Percentiles rank a stretch among this genome's conserved stretches.
Evolutionary conservation across 1,140 invertebrate species (phyloP).

Genomic region (Triops longicaudatus): DNA sequence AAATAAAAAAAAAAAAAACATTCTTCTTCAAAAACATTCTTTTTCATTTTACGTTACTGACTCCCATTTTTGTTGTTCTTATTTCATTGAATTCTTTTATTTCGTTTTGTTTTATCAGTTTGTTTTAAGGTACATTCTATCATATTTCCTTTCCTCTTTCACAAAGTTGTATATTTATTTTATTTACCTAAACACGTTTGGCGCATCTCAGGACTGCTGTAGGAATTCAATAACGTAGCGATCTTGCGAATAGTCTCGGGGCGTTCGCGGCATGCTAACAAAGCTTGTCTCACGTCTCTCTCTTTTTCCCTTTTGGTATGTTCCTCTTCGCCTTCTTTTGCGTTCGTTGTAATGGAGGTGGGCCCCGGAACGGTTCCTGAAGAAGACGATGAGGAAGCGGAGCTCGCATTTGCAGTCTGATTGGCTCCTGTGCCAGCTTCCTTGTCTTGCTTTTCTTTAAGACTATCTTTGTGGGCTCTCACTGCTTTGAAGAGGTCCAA

Average conservation of each 20-base stretch:
- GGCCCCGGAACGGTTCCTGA: not conserved
- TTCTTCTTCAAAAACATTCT: too few relatives aligned
- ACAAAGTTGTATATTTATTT: not conserved
- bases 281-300: not conserved
- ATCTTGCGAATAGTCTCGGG: constrained; percentile 72
- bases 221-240: constrained; percentile 79
- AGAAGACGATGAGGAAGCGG: constrained; percentile 1
- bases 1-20: too few relatives aligned
- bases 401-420: not conserved
- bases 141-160: too few relatives aligned
- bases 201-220: constrained; percentile 76
- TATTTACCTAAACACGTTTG: constrained; percentile 60
- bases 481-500: constrained; percentile 61
- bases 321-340: constrained; percentile 27
- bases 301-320: constrained; percentile 11
- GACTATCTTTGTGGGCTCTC: constrained; percentile 39
- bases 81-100: too few relatives aligned
- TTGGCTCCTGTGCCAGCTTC: not conserved
- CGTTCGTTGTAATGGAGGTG: not conserved
- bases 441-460: constrained; percentile 1
- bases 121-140: too few relatives aligned
- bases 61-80: too few relatives aligned
- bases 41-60: too few relatives aligned
- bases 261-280: constrained; percentile 48
- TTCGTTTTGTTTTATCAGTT: too few relatives aligned